A percentile compares a stretch with the other conserved stretches of the same genome.
Evolutionary conservation across 2,113 vertebrate genomes (phyloP).

Genomic region (Periophthalmus modestus): DNA sequence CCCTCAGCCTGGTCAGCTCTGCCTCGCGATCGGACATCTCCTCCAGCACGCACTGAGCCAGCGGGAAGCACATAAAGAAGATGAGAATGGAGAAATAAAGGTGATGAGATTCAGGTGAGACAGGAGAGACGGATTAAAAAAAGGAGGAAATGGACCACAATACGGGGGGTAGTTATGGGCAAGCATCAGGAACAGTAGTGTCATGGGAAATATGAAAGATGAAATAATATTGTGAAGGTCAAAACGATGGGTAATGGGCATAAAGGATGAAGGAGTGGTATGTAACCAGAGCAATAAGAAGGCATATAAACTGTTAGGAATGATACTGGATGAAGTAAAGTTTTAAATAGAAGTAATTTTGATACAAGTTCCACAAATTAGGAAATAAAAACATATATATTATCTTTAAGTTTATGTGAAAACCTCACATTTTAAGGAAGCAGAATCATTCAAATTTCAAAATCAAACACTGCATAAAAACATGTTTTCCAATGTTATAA

Average conservation of each 20-base stretch:
- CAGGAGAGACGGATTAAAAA: conserved; percentile 20
- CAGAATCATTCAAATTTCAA: neutral
- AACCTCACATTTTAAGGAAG: neutral
- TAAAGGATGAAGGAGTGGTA: conserved; percentile 16
- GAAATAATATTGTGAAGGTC: conserved; percentile 10
- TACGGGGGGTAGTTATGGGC: conserved; percentile 25
- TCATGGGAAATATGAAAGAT: conserved; percentile 29
- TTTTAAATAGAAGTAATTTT: neutral
- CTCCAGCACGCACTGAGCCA: conserved; percentile 91
- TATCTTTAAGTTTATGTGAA: neutral
- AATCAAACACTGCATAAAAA: neutral
- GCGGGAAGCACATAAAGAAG: conserved; percentile 58
- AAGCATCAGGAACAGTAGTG: conserved; percentile 19
- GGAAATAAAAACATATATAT: neutral
- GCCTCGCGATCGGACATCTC: conserved; percentile 89
- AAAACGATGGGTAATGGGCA: conserved; percentile 15
- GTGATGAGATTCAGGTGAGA: conserved; percentile 17
- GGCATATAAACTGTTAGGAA: conserved; percentile 5
- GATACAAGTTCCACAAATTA: neutral
- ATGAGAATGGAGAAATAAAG: conserved; percentile 25
- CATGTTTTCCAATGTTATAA: neutral
- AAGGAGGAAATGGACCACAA: conserved; percentile 13
- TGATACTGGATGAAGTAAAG: neutral
- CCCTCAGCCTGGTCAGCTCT: conserved; percentile 90
- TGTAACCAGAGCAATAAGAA: conserved; percentile 29